Evolutionary conservation across 2,888 invertebrate genomes (phyloP).

Genomic region (Galerucella pusilla): DNA sequence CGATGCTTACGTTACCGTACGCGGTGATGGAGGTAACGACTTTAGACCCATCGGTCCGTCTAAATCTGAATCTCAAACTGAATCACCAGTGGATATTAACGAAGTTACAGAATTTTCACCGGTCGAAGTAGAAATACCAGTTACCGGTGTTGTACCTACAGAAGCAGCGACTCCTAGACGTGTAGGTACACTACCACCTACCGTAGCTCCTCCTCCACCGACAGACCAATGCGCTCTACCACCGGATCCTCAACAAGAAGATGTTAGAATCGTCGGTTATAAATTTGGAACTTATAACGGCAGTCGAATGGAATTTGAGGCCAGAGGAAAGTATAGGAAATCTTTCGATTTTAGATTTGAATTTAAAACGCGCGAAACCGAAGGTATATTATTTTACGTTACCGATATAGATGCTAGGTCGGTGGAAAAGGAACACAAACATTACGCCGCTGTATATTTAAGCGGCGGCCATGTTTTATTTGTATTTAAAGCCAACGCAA

Average conservation of each 20-base stretch:
- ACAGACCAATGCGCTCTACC: conserved; percentile 68
- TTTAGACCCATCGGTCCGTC: conserved; percentile 18
- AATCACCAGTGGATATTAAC: background rate
- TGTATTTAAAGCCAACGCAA: conserved; percentile 78
- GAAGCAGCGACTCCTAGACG: conserved; percentile 57
- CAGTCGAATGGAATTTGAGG: conserved; percentile 79
- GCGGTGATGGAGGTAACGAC: conserved; percentile 43
- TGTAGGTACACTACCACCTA: conserved; percentile 56
- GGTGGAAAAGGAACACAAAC: conserved; percentile 58
- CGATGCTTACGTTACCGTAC: conserved; percentile 22
- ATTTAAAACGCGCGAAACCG: conserved; percentile 79
- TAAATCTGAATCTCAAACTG: background rate
- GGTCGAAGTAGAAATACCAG: background rate
- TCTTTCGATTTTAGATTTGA: conserved; percentile 81
- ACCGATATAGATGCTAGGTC: conserved; percentile 66
- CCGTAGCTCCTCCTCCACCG: conserved; percentile 58
- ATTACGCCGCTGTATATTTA: conserved; percentile 80
- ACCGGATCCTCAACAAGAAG: conserved; percentile 64
- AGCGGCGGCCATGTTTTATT: conserved; percentile 79
- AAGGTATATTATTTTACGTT: conserved; percentile 88
- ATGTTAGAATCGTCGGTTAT: conserved; percentile 61
- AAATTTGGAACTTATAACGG: conserved; percentile 73
- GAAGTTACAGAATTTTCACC: background rate
- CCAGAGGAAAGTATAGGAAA: conserved; percentile 70
- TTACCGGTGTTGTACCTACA: conserved; percentile 23